Percentiles rank a stretch among this genome's conserved stretches.
Conservation (phyloP, 2,888 invertebrate genomes). For the Callinectes sapidus region DNA sequence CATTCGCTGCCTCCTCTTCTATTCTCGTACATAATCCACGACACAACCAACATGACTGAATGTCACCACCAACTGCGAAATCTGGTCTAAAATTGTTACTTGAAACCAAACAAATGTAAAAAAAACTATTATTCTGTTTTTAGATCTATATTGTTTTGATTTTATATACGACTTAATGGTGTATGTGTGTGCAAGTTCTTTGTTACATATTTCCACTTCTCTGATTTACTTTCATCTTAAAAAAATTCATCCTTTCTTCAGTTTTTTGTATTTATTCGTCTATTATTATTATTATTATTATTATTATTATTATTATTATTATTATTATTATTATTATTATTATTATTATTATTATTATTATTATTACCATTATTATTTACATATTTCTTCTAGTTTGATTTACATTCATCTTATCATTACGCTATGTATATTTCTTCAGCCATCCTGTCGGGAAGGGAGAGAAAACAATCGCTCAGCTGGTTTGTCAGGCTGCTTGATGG, state of each 20-base stretch:
- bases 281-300: too few relatives aligned
- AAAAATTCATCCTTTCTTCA: too few relatives aligned
- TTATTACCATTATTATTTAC: too few relatives aligned
- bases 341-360: too few relatives aligned
- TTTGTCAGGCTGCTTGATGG: too few relatives aligned
- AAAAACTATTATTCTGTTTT: background rate
- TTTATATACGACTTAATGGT: background rate
- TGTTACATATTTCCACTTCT: background rate
- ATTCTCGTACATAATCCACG: background rate
- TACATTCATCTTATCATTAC: background rate
- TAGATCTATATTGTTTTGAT: background rate
- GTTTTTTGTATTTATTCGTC: too few relatives aligned
- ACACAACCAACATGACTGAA: conserved; percentile 12
- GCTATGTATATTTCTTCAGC: too few relatives aligned
- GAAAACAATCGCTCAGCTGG: background rate
- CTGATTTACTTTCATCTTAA: background rate
- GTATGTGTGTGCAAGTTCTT: background rate
- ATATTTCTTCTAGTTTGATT: background rate
- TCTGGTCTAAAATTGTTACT: background rate
- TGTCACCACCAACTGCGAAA: background rate
- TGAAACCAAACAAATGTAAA: background rate
- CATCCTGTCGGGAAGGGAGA: background rate
- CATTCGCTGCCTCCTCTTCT: background rate
- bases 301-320: too few relatives aligned
- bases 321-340: too few relatives aligned